Conservation (phyloP, 2,888 invertebrate genomes). For the Polyommatus icarus region DNA sequence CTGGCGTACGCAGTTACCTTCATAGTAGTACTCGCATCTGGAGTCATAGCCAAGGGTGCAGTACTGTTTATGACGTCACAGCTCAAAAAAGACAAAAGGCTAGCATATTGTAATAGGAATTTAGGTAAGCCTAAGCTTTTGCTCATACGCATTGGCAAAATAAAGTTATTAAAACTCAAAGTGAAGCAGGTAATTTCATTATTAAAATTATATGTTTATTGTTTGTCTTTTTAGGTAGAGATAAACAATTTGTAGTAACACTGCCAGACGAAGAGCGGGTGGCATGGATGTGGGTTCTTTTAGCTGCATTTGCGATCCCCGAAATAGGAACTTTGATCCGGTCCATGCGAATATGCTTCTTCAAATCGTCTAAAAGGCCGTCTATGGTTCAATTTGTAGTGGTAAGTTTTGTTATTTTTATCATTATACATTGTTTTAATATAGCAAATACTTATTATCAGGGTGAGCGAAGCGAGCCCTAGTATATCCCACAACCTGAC, state of each 20-base stretch:
- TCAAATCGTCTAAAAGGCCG: slow-evolving; percentile 92
- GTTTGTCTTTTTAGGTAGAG: slow-evolving; percentile 83
- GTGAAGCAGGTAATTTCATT: background rate
- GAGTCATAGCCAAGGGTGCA: slow-evolving; percentile 93
- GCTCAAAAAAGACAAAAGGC: slow-evolving; percentile 86
- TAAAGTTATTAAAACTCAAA: background rate
- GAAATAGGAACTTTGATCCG: slow-evolving; percentile 93
- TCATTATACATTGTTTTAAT: background rate
- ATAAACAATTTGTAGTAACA: slow-evolving; percentile 90
- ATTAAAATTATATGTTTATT: slow-evolving; percentile 1
- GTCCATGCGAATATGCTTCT: slow-evolving; percentile 92
- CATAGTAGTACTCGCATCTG: slow-evolving; percentile 89
- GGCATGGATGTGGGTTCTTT: slow-evolving; percentile 95
- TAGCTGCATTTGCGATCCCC: slow-evolving; percentile 93
- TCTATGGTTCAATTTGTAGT: slow-evolving; percentile 76
- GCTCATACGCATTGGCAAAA: background rate
- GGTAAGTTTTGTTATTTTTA: slow-evolving; percentile 50
- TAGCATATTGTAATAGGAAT: slow-evolving; percentile 91
- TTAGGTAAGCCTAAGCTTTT: slow-evolving; percentile 80
- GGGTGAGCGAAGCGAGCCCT: too few species aligned
- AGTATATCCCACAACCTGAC: too few species aligned
- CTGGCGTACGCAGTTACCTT: slow-evolving; percentile 93
- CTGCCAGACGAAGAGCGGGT: slow-evolving; percentile 92
- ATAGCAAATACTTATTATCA: background rate
- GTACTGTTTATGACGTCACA: slow-evolving; percentile 96